Base-by-base conservation (phyloP, 2,113 vertebrate species). In the Entomyzon cyanotis region DNA sequence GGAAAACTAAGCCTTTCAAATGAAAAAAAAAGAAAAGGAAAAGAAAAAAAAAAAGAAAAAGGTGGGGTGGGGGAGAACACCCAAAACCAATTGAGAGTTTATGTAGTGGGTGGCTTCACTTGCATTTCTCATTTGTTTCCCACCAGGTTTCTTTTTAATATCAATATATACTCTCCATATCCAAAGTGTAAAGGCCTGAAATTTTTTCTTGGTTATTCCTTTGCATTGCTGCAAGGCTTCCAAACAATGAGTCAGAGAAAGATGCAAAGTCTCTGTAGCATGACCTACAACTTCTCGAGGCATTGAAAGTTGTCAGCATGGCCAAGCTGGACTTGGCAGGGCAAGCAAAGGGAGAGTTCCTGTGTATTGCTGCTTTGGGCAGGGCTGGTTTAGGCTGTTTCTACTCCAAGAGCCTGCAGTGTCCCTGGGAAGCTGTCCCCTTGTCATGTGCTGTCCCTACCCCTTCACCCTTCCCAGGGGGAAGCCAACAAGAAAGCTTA, bases 41-140 rank as follows among this genome's bases (percentile, higher is more conserved):
- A 30, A 22, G 44, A 73, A 35, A 30, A 22, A 53, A 9, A 37
- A 60, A 30, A 49, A 27, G 44, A 73, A 35, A 14, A 5, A 2
- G 1, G 3, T 1, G 3, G 19, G 4, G 2, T 10, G 7, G 5
- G 6, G 12, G 6, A 42, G 9, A 41, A 35, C 7, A 7, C 4
- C 9, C 12, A 10, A 49, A 81, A 35, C 9, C 11, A 22, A 7
- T 10, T 35, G 15, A 55, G 15, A 63, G 31, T 82, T 74, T 64
- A 20, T 14, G 1, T 33, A 46, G 37, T 67, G 44, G 3, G 9
- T 81, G 28, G 14, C 35, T 91, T 91, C 30, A 24, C 47, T 91
- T 91, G 41, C 18, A 37, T 69, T 92, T 95, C 64, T 91, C 27
- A 59, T 78, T 93, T 95, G 24, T 58, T 85, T 93, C 33, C 42